A percentile compares a stretch with the other conserved stretches of the same genome.
Conservation (phyloP, 2,113 vertebrate genomes). For the Helogale parvula region DNA sequence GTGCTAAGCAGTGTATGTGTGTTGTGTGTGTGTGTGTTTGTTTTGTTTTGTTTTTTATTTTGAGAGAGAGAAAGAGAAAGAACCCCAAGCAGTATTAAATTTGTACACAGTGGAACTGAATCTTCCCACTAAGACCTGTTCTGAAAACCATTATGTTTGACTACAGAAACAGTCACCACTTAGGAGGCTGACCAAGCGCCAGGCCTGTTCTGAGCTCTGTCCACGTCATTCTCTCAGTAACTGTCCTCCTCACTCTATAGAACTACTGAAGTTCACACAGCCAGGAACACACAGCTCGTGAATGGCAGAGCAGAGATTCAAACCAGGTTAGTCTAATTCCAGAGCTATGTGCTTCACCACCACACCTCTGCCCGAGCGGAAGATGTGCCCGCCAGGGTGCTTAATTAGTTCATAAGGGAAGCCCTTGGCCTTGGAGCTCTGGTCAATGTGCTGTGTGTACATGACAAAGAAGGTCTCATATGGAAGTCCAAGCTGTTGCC, state of each 20-base stretch:
- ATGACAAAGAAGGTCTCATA: constrained; percentile 52
- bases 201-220: background rate
- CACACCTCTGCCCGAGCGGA: background rate
- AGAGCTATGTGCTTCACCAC: background rate
- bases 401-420: constrained; percentile 10
- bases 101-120: background rate
- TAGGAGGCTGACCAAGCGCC: background rate
- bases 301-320: background rate
- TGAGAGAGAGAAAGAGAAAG: too few species aligned
- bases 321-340: background rate
- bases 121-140: background rate
- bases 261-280: background rate
- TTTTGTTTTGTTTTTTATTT: too few species aligned
- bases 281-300: background rate
- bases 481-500: constrained; percentile 56
- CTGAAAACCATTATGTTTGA: background rate
- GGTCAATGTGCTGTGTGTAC: constrained; percentile 14
- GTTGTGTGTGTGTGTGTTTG: too few species aligned
- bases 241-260: background rate
- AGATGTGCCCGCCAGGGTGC: background rate
- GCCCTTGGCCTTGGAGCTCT: constrained; percentile 43
- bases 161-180: background rate
- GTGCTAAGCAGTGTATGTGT: background rate
- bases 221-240: background rate
- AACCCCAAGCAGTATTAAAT: constrained; percentile 18